Conservation (phyloP, 2,113 vertebrate species). For the Antechinus stuartii region DNA sequence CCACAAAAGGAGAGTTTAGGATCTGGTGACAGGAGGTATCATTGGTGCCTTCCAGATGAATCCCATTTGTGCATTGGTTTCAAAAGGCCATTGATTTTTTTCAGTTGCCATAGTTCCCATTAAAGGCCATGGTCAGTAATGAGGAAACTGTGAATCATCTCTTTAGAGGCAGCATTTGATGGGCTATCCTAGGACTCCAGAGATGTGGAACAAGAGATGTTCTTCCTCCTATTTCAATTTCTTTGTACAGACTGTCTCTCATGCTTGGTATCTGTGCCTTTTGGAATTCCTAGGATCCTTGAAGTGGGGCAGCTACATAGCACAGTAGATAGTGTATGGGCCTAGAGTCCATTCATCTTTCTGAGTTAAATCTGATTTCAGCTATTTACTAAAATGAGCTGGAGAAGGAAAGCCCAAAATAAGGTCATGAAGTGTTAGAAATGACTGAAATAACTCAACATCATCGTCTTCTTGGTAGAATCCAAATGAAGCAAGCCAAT, state of each 20-base stretch:
- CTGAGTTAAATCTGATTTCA: not conserved
- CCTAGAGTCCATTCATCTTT: not conserved
- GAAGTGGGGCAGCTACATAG: not conserved
- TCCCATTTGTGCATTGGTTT: not conserved
- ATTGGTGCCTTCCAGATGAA: not conserved
- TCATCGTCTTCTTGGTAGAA: not conserved
- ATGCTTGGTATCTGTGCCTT: not conserved
- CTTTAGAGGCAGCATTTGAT: not conserved
- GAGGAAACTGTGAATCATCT: not conserved
- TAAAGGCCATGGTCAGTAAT: not conserved
- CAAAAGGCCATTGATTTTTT: not conserved
- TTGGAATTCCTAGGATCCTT: not conserved
- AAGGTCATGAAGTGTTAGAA: too few relatives aligned
- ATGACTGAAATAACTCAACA: not conserved
- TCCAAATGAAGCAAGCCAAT: not conserved
- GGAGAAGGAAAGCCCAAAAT: not conserved
- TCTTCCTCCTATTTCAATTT: not conserved
- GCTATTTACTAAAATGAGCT: not conserved
- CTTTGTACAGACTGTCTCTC: not conserved
- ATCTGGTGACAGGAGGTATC: not conserved
- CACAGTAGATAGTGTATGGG: not conserved
- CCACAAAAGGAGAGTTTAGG: not conserved
- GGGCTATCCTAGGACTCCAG: not conserved
- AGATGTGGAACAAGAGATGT: not conserved
- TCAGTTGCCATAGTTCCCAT: not conserved